Evolutionary conservation across 2,797 vertebrate genomes (phyloP).

Genomic region (Sarcoramphus papa): DNA sequence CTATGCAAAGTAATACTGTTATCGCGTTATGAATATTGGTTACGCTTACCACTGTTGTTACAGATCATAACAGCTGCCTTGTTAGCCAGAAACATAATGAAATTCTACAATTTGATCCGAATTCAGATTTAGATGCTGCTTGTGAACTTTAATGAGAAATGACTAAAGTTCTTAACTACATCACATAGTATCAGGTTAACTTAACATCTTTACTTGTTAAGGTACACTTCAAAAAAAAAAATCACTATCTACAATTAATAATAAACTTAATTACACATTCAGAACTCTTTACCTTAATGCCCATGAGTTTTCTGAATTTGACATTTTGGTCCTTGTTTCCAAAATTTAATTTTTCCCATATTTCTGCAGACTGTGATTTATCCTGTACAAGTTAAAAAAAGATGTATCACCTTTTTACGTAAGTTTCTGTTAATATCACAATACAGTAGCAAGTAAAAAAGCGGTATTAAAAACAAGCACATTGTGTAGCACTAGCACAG

Average conservation of each 20-base stretch:
- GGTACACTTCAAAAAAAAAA: not conserved
- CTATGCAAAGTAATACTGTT: not conserved
- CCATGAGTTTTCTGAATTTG: constrained; percentile 98
- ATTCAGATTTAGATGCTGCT: not conserved
- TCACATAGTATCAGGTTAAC: not conserved
- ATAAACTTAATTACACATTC: not conserved
- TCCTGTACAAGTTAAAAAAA: constrained; percentile 75
- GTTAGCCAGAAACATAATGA: not conserved
- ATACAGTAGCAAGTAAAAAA: not conserved
- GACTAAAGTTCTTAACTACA: not conserved
- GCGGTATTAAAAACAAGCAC: not conserved
- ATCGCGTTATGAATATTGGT: not conserved
- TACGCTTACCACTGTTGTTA: not conserved
- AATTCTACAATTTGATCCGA: not conserved
- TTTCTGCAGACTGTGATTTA: constrained; percentile 95
- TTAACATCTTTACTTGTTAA: not conserved
- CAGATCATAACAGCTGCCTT: not conserved
- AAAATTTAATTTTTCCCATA: constrained; percentile 98
- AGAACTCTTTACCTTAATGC: constrained; percentile 89
- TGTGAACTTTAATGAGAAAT: not conserved
- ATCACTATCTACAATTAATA: not conserved
- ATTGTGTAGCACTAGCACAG: not conserved
- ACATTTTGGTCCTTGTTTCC: constrained; percentile 99
- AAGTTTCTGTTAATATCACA: not conserved
- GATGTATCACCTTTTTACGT: accelerated